Base-by-base conservation (phyloP, 2,113 vertebrate genomes). In the Channa argus region DNA sequence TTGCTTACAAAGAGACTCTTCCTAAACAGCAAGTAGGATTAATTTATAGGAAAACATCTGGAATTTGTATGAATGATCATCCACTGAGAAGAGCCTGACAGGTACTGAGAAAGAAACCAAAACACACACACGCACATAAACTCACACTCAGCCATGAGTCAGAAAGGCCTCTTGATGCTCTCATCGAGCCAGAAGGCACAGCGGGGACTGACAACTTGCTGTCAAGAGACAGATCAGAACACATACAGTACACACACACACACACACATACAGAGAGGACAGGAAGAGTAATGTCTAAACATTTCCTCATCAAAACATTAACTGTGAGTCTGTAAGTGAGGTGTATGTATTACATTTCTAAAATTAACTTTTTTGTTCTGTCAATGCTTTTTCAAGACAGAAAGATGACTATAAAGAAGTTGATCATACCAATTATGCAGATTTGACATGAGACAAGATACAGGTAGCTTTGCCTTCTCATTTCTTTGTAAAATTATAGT, bases 181-280 rank as follows among this genome's bases (percentile, higher is more conserved):
- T 85, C 84, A 82, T 88, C 80, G 77, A 83, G 72, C 83, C 79
- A 80, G 80, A 80, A 85, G 76, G 79, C 89, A 77, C 84, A 86
- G 82, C 76, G 63, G 86, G 80, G 80, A 86, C 74, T 75, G 78
- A 85, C 54, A 60, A 77, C 75, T 86, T 80, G 72, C 80, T 85
- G 84, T 79, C 86, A 84, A 71, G 82, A 87, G 82, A 86, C 71
- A 86, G 88, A 89, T 78, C 73, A 71, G 13, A 38, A 34, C 53
- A 70, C 53, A 74, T 5, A 54, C 43, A 67, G 24, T 24, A 24
- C 44, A 34, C 53, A 70, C 53, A 74, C 6, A 54, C 43, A 67
- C 8, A 49, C 61, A 58, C 53, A 64, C 66, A 77, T 38, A 8
- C 47, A 58, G 36, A 55, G 15, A 54, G 50, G 50, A 68, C 36